phyloP scores from a whole-genome alignment of 2,113 vertebrate species.

The Xenopus laevis region DNA sequence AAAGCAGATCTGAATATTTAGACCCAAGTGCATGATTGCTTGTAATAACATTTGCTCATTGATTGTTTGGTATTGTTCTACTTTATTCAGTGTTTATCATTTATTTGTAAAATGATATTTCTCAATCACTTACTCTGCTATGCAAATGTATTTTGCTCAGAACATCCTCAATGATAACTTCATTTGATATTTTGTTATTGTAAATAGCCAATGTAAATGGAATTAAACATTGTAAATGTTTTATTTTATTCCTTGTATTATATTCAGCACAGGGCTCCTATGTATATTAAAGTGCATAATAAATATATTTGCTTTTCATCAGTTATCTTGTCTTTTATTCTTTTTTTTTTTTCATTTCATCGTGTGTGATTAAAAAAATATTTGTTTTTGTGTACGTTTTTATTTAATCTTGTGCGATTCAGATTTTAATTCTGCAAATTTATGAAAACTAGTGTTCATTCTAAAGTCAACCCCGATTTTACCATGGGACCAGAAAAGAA shows the following conservation, averaged over 20 bases:
- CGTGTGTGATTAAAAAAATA: too few species aligned
- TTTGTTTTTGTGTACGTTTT: too few species aligned
- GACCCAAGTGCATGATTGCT: slow-evolving; percentile 12
- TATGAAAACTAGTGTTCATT: too few species aligned
- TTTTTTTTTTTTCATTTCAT: too few species aligned
- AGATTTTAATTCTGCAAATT: too few species aligned
- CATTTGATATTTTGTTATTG: slow-evolving; percentile 62
- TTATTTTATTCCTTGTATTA: slow-evolving; percentile 94
- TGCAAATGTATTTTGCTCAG: slow-evolving; percentile 68
- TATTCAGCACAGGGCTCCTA: slow-evolving; percentile 84
- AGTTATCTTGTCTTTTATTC: too few species aligned
- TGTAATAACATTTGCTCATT: not conserved
- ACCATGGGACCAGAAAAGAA: too few species aligned
- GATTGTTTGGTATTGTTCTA: slow-evolving; percentile 13
- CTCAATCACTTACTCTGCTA: slow-evolving; percentile 64
- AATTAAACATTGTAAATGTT: slow-evolving; percentile 88
- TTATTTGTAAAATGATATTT: slow-evolving; percentile 50
- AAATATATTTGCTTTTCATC: slow-evolving; percentile 99
- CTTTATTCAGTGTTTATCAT: slow-evolving; percentile 36
- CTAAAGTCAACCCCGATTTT: too few species aligned
- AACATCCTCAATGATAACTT: slow-evolving; percentile 55
- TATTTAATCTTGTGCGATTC: too few species aligned
- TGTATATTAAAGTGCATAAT: slow-evolving; percentile 99
- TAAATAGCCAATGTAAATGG: slow-evolving; percentile 98
- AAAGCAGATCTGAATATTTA: slow-evolving; percentile 19